phyloP scores from a whole-genome alignment of 2,113 vertebrate species.

The Embiotoca jacksoni region DNA sequence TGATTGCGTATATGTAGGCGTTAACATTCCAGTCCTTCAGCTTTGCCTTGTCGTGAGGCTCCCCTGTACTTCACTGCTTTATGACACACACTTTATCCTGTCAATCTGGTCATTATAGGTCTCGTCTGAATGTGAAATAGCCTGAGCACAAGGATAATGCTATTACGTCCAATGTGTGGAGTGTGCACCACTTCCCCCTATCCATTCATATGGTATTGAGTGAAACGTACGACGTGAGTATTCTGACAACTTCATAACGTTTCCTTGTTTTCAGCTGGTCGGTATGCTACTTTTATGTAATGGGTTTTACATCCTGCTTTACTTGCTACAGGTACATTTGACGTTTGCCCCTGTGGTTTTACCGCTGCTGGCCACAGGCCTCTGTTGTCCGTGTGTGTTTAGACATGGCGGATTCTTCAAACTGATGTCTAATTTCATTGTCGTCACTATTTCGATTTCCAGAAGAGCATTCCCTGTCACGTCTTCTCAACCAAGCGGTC shows the following conservation, averaged over 20 bases:
- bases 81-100: conserved; percentile 21
- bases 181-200: conserved; percentile 23
- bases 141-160: conserved; percentile 30
- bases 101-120: conserved; percentile 33
- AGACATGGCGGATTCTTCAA: conserved; percentile 15
- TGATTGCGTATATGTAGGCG: conserved; percentile 28
- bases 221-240: conserved; percentile 30
- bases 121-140: conserved; percentile 58
- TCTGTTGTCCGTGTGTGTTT: conserved; percentile 12
- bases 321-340: conserved; percentile 23
- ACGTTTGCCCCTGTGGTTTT: conserved; percentile 21
- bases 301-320: neutral
- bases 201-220: conserved; percentile 32
- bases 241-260: conserved; percentile 35
- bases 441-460: conserved; percentile 34
- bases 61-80: conserved; percentile 39
- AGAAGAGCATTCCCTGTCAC: conserved; percentile 21
- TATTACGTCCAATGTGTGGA: conserved; percentile 26
- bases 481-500: conserved; percentile 10
- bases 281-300: conserved; percentile 52
- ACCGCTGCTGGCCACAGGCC: conserved; percentile 3
- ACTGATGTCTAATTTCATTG: conserved; percentile 16
- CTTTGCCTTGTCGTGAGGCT: conserved; percentile 19
- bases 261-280: conserved; percentile 26
- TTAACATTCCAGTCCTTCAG: conserved; percentile 59